phyloP scores from a whole-genome alignment of 2,888 invertebrate genomes.

The Leistus spinibarbis region DNA sequence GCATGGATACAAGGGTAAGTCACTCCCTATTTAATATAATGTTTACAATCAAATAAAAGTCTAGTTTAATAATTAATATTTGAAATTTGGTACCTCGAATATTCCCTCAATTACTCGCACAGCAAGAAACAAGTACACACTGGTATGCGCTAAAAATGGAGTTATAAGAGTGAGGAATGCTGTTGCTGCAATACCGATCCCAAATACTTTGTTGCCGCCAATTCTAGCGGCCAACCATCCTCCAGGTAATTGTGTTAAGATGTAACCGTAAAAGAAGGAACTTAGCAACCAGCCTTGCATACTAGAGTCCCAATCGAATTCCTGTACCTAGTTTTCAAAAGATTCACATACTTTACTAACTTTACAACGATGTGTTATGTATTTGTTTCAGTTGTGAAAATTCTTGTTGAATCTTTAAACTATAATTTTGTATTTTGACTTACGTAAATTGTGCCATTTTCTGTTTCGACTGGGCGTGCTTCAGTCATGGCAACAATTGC shows the following conservation, averaged over 20 bases:
- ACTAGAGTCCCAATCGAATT: constrained; percentile 81
- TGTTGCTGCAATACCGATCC: constrained; percentile 77
- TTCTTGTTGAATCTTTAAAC: too few species aligned
- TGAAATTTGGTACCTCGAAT: constrained; percentile 68
- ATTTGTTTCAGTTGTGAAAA: too few species aligned
- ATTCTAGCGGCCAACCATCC: constrained; percentile 83
- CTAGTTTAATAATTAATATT: constrained; percentile 48
- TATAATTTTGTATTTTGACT: constrained; percentile 51
- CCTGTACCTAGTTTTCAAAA: constrained; percentile 51
- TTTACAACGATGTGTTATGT: not conserved
- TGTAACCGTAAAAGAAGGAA: constrained; percentile 90
- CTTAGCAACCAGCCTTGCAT: constrained; percentile 80
- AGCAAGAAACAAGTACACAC: constrained; percentile 70
- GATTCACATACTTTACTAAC: not conserved
- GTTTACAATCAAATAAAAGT: constrained; percentile 54
- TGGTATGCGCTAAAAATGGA: constrained; percentile 76
- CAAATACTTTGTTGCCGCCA: constrained; percentile 85
- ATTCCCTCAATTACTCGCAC: constrained; percentile 79
- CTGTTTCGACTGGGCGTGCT: constrained; percentile 64
- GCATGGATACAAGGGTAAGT: constrained; percentile 83
- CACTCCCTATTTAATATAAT: constrained; percentile 64
- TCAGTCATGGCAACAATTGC: constrained; percentile 94
- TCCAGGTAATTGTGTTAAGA: constrained; percentile 81
- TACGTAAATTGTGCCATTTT: constrained; percentile 68
- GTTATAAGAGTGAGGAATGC: constrained; percentile 81